Conservation (phyloP, 2,888 invertebrate genomes). For the Epirrhoe alternata region DNA sequence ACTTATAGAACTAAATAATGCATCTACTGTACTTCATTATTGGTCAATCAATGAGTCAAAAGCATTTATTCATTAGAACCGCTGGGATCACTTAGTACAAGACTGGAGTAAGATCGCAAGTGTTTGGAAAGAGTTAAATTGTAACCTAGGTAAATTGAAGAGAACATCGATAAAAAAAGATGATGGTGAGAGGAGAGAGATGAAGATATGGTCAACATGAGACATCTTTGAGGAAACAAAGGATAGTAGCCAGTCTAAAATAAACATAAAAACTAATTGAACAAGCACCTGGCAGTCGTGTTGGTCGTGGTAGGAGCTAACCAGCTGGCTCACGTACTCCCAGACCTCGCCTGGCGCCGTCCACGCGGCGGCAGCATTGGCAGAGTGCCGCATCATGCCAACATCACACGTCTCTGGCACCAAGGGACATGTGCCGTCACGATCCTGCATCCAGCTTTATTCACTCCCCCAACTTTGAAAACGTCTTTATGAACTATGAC, state of each 20-base stretch:
- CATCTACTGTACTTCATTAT: no score
- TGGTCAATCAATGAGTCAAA: no score
- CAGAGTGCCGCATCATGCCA: conserved; percentile 83
- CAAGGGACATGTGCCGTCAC: conserved; percentile 28
- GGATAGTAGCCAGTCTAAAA: neutral
- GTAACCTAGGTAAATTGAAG: neutral
- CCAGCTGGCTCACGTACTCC: conserved; percentile 88
- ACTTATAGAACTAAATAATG: no score
- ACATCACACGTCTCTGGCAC: conserved; percentile 62
- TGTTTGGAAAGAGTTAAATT: no score
- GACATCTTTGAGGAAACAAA: neutral
- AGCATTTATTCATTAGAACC: no score
- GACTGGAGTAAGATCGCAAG: no score
- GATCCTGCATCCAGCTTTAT: conserved; percentile 28
- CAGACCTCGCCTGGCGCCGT: conserved; percentile 86
- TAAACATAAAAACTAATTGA: neutral
- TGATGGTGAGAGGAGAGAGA: neutral
- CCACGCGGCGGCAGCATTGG: conserved; percentile 76
- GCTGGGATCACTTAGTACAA: no score
- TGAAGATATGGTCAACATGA: neutral
- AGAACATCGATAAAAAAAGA: neutral
- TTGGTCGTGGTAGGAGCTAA: conserved; percentile 86
- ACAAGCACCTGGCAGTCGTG: conserved; percentile 77
- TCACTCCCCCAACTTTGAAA: conserved; percentile 11
- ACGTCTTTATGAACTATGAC: neutral